Evolutionary conservation across 2,113 vertebrate species (phyloP).

Genomic region (Ariopsis seemanni): DNA sequence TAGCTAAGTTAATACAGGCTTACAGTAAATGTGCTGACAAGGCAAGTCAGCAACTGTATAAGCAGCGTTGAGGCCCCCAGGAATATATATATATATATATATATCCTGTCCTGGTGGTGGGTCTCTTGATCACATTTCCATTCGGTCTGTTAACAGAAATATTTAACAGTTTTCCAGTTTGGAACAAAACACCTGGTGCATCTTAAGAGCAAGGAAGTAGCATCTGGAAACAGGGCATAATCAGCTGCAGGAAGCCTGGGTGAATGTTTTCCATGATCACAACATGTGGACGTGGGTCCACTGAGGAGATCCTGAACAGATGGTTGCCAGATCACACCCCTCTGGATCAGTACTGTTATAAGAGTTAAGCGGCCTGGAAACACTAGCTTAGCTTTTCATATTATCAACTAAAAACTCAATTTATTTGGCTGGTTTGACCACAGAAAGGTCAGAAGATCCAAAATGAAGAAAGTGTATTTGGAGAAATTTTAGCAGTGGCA

Average conservation of each 20-base stretch:
- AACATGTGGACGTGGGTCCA: slow-evolving; percentile 19
- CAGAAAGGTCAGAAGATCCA: neutral
- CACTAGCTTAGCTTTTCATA: neutral
- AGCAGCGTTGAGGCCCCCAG: neutral
- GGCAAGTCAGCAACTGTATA: neutral
- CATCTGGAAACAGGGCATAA: neutral
- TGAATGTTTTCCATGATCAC: slow-evolving; percentile 22
- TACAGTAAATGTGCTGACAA: neutral
- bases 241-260: slow-evolving; percentile 28
- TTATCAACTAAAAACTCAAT: neutral
- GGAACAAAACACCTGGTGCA: slow-evolving; percentile 4
- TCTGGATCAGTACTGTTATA: slow-evolving; percentile 17
- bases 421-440: neutral
- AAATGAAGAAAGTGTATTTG: neutral
- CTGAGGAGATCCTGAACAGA: slow-evolving; percentile 41
- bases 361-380: neutral
- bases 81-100: neutral
- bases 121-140: slow-evolving; percentile 1
- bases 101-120: neutral
- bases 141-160: neutral
- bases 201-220: slow-evolving; percentile 1
- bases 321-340: slow-evolving; percentile 47
- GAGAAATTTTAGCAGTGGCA: neutral
- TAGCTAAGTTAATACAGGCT: neutral
- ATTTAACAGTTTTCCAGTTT: neutral